Percentiles rank a stretch among this genome's conserved stretches.
phyloP scores from a whole-genome alignment of 2,797 vertebrate genomes.

The Onychomys arenicola region DNA sequence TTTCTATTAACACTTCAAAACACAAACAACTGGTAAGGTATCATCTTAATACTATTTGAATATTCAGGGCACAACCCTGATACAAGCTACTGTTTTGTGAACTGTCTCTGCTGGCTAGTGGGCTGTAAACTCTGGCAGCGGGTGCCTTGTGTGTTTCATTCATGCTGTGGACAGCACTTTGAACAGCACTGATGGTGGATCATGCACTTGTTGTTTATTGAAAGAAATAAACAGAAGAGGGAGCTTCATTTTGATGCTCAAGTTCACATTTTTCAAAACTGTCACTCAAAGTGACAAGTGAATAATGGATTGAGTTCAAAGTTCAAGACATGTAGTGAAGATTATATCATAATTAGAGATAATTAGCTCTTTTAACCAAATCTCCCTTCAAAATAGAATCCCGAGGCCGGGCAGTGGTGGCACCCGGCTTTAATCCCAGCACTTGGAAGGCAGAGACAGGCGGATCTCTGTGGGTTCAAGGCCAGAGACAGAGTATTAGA shows the following conservation, averaged over 20 bases:
- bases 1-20: not conserved
- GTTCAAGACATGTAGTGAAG: not conserved
- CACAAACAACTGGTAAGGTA: not conserved
- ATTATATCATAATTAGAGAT: not conserved
- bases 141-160: no score
- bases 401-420: no score
- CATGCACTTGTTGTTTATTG: not conserved
- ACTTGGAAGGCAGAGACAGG: no score
- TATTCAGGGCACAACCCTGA: not conserved
- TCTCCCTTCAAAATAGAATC: not conserved
- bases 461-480: no score
- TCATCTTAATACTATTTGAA: not conserved
- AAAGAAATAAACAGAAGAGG: not conserved
- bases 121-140: not conserved
- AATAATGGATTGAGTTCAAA: not conserved
- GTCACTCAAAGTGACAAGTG: not conserved
- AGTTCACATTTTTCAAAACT: not conserved
- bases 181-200: not conserved
- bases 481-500: not conserved
- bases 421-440: no score
- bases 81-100: not conserved
- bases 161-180: not conserved
- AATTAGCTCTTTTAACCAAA: not conserved
- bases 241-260: not conserved
- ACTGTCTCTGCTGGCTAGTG: not conserved